These are phyloP conservation scores for Goniozus legneri DNA, from an alignment of 1,140 invertebrate genomes.

Conservation along the genomic window DNA sequence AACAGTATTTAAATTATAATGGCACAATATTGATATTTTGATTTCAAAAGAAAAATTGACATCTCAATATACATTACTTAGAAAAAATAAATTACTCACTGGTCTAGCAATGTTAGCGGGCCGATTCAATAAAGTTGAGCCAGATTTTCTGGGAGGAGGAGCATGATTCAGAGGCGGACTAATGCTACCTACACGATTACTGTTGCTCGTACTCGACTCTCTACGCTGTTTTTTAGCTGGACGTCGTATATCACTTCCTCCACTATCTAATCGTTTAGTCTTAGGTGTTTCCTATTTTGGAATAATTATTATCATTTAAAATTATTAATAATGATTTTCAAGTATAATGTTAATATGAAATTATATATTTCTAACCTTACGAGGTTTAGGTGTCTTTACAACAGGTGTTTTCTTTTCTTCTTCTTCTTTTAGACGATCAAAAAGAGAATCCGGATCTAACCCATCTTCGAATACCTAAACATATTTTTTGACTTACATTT, in stretches of 20 bases:
- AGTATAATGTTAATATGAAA: constrained; percentile 6
- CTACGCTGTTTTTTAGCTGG: constrained; percentile 47
- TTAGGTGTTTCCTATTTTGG: constrained; percentile 44
- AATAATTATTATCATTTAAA: background rate
- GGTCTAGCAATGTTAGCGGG: constrained; percentile 66
- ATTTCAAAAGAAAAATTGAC: background rate
- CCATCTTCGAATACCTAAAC: constrained; percentile 51
- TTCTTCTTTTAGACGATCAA: constrained; percentile 67
- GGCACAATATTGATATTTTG: no score
- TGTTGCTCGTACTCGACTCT: constrained; percentile 46
- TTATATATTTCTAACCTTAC: constrained; percentile 38
- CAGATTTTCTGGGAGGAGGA: constrained; percentile 58
- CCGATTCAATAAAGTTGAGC: constrained; percentile 61
- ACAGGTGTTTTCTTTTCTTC: constrained; percentile 51
- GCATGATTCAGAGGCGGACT: constrained; percentile 56
- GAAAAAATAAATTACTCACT: constrained; percentile 53
- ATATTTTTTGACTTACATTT: background rate
- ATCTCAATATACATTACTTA: background rate
- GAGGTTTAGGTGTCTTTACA: constrained; percentile 53
- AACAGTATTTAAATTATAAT: no score
- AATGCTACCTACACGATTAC: constrained; percentile 37
- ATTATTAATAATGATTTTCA: background rate
- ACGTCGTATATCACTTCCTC: constrained; percentile 31
- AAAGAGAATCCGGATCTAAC: constrained; percentile 63
- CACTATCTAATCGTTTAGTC: constrained; percentile 40